phyloP scores from a whole-genome alignment of 2,888 invertebrate species.

The Tinea trinotella region DNA sequence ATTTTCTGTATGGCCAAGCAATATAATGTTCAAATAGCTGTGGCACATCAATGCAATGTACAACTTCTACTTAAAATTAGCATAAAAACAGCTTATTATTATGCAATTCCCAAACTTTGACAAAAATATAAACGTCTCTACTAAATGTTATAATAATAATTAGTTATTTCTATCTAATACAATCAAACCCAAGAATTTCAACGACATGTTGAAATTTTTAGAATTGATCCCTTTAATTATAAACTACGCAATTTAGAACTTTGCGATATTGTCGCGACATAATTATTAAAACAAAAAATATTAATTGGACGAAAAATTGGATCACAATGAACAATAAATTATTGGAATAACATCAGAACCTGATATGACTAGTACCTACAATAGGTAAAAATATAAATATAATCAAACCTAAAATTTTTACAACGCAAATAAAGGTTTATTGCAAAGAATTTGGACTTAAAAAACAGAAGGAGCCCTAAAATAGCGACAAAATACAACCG shows the following conservation, averaged over 20 bases:
- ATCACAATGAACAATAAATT: slow-evolving; percentile 14
- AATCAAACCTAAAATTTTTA: not conserved
- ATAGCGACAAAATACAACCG: too few relatives aligned
- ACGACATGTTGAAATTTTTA: slow-evolving; percentile 9
- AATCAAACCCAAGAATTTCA: slow-evolving; percentile 11
- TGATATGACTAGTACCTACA: slow-evolving; percentile 15
- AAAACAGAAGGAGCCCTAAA: too few relatives aligned
- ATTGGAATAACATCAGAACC: not conserved
- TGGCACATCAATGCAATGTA: slow-evolving; percentile 32
- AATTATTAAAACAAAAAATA: too few relatives aligned
- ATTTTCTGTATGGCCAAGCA: slow-evolving; percentile 26
- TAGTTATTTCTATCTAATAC: slow-evolving; percentile 52
- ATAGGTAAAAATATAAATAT: slow-evolving; percentile 1
- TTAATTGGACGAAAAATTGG: slow-evolving; percentile 7
- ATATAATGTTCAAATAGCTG: slow-evolving; percentile 28
- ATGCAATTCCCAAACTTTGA: slow-evolving; percentile 36
- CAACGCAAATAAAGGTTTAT: not conserved
- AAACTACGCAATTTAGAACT: slow-evolving; percentile 23
- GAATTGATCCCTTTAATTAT: slow-evolving; percentile 3
- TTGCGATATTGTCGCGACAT: slow-evolving; percentile 56
- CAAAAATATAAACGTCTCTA: slow-evolving; percentile 59
- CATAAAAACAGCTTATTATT: slow-evolving; percentile 42
- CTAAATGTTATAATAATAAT: slow-evolving; percentile 35
- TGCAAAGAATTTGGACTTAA: too few relatives aligned
- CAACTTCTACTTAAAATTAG: slow-evolving; percentile 28